Evolutionary conservation across 2,113 vertebrate species (phyloP), one percentile per base, ranked within the genome.

Genomic region (Lophotis ruficrista): DNA sequence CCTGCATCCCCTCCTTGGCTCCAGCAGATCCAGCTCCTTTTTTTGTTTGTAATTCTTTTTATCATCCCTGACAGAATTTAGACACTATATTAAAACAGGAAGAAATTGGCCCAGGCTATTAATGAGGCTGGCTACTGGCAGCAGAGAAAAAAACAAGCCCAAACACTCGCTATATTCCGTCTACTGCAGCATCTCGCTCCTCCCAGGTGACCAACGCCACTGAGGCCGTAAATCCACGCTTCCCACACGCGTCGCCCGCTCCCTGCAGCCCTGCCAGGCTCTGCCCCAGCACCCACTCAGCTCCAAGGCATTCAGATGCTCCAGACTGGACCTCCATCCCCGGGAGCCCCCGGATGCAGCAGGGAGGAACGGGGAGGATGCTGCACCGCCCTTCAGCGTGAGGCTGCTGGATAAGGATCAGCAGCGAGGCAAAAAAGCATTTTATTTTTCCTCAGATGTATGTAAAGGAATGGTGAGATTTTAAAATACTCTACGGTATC

Each of bases 401-500:
- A 69, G 54, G 89, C 89, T 94, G 89, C 79, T 54, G 73, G 90
- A 84, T 75, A 84, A 58, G 47, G 15, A 93, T 28, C 84, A 72
- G 4, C 65, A 82, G 82, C 33, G 30, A 93, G 16, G 35, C 17
- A 0, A 65, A 91, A 90, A 58, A 2, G 12, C 27, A 3, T 78
- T 78, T 64, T 47, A 50, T 95, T 94, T 93, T 90, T 60, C 86
- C 76, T 41, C n/a, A 76, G 73, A 41, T 18, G 0, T 89, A 89
- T 91, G 91, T 91, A 88, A 95, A 92, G 90, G 58, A 85, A 85
- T 3, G 5, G 70, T 61, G 66, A 77, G 48, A 88, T 90, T 94
- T 87, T 91, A 71, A 94, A 94, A 97, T 95, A 95, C 73, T 84
- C 88, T 14, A 71, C 37, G 0, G 85, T 75, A 85, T 90, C 88